Conservation (phyloP, 2,113 vertebrate species). For the Myotis brandtii region DNA sequence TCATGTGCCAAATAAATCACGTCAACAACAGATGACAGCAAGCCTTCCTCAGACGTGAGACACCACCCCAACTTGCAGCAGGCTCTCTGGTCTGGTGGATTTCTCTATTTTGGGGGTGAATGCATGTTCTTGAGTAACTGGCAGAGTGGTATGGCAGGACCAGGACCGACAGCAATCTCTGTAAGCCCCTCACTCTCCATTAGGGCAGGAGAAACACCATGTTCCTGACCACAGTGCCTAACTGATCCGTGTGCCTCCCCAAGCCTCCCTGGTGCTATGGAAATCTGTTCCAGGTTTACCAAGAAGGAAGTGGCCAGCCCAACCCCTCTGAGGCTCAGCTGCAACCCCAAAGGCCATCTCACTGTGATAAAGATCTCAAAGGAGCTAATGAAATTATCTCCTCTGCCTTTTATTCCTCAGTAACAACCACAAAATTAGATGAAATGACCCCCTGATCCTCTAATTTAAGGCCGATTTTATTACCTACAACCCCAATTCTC, state of each 20-base stretch:
- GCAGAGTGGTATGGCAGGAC: too few relatives aligned
- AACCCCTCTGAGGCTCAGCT: not conserved
- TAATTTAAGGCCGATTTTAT: constrained; percentile 66
- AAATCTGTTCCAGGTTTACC: not conserved
- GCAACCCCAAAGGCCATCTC: not conserved
- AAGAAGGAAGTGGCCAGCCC: not conserved
- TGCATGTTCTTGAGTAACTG: not conserved
- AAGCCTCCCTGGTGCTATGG: accelerated
- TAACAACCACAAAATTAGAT: constrained; percentile 77
- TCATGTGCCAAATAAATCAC: not conserved
- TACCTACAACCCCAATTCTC: constrained; percentile 63
- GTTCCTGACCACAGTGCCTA: not conserved
- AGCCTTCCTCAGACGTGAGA: not conserved
- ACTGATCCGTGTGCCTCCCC: not conserved
- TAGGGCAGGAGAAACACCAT: not conserved
- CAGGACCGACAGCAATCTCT: not conserved
- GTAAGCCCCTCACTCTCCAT: not conserved
- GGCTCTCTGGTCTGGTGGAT: not conserved
- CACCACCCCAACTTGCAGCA: accelerated
- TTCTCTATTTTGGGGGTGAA: not conserved
- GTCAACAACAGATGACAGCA: not conserved
- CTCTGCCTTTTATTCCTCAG: constrained; percentile 72
- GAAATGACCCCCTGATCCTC: constrained; percentile 68
- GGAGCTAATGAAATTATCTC: constrained; percentile 63
- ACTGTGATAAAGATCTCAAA: constrained; percentile 65